Base-by-base conservation (phyloP, 2,797 vertebrate genomes). In the Takifugu ocellatus region DNA sequence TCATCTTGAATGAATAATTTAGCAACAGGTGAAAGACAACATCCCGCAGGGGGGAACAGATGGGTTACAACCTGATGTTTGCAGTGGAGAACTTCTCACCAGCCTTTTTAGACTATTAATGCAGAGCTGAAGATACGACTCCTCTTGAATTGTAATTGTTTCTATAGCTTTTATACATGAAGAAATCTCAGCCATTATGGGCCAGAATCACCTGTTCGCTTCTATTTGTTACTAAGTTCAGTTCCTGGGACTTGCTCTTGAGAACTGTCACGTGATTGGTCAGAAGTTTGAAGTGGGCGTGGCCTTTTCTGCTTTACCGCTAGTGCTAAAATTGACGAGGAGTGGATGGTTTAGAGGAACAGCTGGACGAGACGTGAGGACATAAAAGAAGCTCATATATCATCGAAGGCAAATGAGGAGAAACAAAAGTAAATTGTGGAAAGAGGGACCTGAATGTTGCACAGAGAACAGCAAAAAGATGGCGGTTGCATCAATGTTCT, bases 1-100 rank as follows among this genome's bases (percentile, higher is more conserved):
- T 79, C 59, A 44, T 68, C 44, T 50, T 51, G 56, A 71, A 81
- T 46, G 49, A 44, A 49, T 61, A 25, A 66, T 77, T 70, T 72
- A 68, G 60, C 53, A 61, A 74, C 74, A 69, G 74, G 74, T 73
- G 72, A 67, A 49, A 55, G 63, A 66, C 68, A 79, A 77, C 45
- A 25, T 72, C 61, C 68, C 25, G 45, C 14, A 66, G 69, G 61
- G 68, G 25, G n/a, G 50, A 72, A 54, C 75, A 75, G 70, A 79
- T 74, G 66, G 68, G 55, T 72, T 79, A 47, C 49, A 72, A 74
- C 52, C 36, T 5, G 16, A n/a, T 56, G 54, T 61, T 61, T 68
- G 27, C 39, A 42, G 60, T 24, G 49, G 31, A 31, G 45, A 60
- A 33, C 29, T 36, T 59, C 65, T 70, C 8, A 69, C 27, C 51